These are phyloP conservation scores for Loriculus beryllinus DNA, from an alignment of 2,797 vertebrate genomes.

Conservation along the genomic window DNA sequence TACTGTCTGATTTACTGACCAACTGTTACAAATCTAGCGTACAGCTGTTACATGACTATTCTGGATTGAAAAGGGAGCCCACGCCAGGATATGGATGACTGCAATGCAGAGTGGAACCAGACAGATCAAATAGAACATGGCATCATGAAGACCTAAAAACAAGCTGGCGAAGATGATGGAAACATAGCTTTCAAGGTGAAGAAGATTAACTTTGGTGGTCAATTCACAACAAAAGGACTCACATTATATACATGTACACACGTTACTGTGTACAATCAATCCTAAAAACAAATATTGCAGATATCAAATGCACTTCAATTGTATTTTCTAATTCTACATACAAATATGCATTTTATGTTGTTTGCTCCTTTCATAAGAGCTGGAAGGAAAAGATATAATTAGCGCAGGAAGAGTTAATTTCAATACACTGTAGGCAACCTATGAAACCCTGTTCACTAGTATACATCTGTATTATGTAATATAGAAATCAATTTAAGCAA, in stretches of 20 bases:
- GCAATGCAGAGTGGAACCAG: conserved; percentile 82
- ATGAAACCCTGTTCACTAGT: neutral
- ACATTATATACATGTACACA: neutral
- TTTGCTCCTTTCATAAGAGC: neutral
- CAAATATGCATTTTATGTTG: neutral
- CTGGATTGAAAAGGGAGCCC: conserved; percentile 87
- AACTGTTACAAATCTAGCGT: neutral
- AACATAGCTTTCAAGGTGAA: neutral
- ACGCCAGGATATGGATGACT: conserved; percentile 79
- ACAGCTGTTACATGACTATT: conserved; percentile 76
- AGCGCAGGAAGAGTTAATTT: neutral
- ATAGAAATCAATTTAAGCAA: neutral
- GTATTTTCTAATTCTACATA: neutral
- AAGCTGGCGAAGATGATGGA: conserved; percentile 66
- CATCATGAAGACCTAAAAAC: conserved; percentile 76
- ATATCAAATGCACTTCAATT: neutral
- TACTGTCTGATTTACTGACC: neutral
- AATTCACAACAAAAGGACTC: neutral
- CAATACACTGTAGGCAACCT: neutral
- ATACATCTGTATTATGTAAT: neutral
- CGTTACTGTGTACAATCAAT: neutral
- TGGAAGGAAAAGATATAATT: neutral
- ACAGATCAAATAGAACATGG: conserved; percentile 89
- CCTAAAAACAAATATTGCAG: neutral
- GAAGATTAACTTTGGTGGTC: neutral